phyloP scores from a whole-genome alignment of 2,797 vertebrate species.

The Linurgus olivaceus region DNA sequence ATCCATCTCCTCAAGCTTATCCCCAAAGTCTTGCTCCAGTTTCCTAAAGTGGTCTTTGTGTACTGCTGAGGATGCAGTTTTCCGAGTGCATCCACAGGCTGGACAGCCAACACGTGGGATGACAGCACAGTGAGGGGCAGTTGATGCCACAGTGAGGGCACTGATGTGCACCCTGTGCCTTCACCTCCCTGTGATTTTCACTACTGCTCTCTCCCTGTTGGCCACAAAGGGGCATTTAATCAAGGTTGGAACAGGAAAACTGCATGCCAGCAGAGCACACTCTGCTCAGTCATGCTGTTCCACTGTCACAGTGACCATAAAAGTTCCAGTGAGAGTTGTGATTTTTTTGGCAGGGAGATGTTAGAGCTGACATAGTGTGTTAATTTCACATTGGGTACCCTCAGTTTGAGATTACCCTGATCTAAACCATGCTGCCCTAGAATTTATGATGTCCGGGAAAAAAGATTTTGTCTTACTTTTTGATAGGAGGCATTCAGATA shows the following conservation, averaged over 20 bases:
- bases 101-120: accelerated
- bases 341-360: slow-evolving; percentile 50
- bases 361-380: slow-evolving; percentile 4
- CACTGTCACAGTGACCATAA: neutral
- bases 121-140: accelerated
- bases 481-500: neutral
- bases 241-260: neutral
- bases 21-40: neutral
- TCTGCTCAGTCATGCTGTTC: neutral
- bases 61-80: neutral
- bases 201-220: neutral
- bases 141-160: neutral
- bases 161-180: accelerated
- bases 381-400: neutral
- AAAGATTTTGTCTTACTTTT: neutral
- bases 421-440: neutral
- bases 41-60: neutral
- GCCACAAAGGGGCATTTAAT: neutral
- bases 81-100: accelerated
- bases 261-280: neutral
- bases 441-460: neutral
- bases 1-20: neutral
- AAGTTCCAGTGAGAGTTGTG: neutral
- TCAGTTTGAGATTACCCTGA: neutral
- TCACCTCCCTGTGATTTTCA: neutral